phyloP scores from a whole-genome alignment of 1,140 invertebrate genomes.

The Theocolax elegans region DNA sequence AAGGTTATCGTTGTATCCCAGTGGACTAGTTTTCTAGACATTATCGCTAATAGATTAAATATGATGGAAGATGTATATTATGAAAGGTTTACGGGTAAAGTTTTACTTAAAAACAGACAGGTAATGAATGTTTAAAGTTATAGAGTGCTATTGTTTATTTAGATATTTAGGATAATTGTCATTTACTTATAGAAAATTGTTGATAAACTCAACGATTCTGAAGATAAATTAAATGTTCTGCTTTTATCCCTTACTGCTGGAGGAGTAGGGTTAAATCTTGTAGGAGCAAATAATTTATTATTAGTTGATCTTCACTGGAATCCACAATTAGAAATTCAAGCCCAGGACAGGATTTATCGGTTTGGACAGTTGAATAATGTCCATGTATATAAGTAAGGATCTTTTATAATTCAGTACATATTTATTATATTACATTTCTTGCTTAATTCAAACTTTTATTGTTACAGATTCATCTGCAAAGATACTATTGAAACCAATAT shows the following conservation, averaged over 20 bases:
- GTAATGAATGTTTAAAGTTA: slow-evolving; percentile 69
- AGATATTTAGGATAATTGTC: neutral
- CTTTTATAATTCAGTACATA: neutral
- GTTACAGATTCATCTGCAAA: slow-evolving; percentile 78
- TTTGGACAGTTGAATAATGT: slow-evolving; percentile 89
- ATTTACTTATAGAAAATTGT: slow-evolving; percentile 68
- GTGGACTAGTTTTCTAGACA: slow-evolving; percentile 81
- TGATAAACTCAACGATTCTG: slow-evolving; percentile 76
- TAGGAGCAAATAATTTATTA: slow-evolving; percentile 89
- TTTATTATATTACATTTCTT: neutral
- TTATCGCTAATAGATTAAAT: slow-evolving; percentile 76
- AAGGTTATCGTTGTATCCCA: slow-evolving; percentile 90
- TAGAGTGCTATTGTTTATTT: neutral
- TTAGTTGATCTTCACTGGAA: slow-evolving; percentile 94
- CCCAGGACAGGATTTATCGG: slow-evolving; percentile 90
- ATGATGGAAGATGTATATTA: slow-evolving; percentile 63
- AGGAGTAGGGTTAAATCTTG: slow-evolving; percentile 89
- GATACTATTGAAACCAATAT: slow-evolving; percentile 90
- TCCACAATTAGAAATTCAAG: slow-evolving; percentile 90
- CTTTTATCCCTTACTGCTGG: slow-evolving; percentile 88
- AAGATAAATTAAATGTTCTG: slow-evolving; percentile 70
- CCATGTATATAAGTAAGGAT: slow-evolving; percentile 80
- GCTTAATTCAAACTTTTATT: neutral
- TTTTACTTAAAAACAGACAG: slow-evolving; percentile 72
- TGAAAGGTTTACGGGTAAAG: slow-evolving; percentile 74